These are phyloP conservation scores for Drosophila eohydei DNA, from an alignment of 2,888 invertebrate genomes.

Conservation along the genomic window DNA sequence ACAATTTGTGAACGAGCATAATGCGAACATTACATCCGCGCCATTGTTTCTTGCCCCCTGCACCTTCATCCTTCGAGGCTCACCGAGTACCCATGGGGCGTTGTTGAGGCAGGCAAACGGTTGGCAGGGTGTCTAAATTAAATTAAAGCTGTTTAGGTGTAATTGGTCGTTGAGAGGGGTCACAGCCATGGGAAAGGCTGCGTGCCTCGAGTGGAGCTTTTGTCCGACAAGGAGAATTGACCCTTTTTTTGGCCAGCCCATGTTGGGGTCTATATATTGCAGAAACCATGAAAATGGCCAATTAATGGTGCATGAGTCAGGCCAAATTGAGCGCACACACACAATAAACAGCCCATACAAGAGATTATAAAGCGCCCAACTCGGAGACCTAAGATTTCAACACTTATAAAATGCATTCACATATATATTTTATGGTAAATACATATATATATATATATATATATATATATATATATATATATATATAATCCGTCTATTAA, in stretches of 20 bases:
- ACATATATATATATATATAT: background rate
- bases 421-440: too few relatives aligned
- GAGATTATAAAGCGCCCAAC: slow-evolving; percentile 44
- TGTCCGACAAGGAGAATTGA: slow-evolving; percentile 56
- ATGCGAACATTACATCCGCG: slow-evolving; percentile 81
- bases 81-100: slow-evolving; percentile 12
- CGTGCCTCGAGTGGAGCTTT: slow-evolving; percentile 35
- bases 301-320: slow-evolving; percentile 78
- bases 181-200: slow-evolving; percentile 25
- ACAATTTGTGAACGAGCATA: slow-evolving; percentile 82
- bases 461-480: background rate
- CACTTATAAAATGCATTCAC: slow-evolving; percentile 12
- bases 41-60: slow-evolving; percentile 70
- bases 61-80: background rate
- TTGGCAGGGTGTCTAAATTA: slow-evolving; percentile 66
- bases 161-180: slow-evolving; percentile 79
- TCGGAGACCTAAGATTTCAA: slow-evolving; percentile 27
- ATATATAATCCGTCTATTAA: slow-evolving; percentile 50
- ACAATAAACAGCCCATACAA: slow-evolving; percentile 56
- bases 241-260: slow-evolving; percentile 62
- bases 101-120: slow-evolving; percentile 32
- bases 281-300: slow-evolving; percentile 74
- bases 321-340: slow-evolving; percentile 69
- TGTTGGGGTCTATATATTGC: slow-evolving; percentile 38
- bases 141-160: slow-evolving; percentile 81